These are phyloP conservation scores for Saturnia pavonia DNA, from an alignment of 2,888 invertebrate genomes.

Conservation along the genomic window DNA sequence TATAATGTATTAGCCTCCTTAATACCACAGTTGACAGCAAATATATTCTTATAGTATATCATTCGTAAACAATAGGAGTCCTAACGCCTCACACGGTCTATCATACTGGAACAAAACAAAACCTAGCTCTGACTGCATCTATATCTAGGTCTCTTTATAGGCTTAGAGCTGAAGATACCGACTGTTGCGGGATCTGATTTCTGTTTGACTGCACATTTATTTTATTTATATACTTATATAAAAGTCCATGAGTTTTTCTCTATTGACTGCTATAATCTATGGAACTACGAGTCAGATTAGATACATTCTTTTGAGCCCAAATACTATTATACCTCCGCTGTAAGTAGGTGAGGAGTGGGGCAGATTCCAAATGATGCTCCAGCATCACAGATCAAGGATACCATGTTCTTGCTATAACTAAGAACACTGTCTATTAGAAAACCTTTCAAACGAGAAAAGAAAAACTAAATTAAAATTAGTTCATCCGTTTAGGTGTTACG, in stretches of 20 bases:
- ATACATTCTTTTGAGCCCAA: background rate
- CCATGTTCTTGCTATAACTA: too few relatives aligned
- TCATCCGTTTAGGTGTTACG: too few relatives aligned
- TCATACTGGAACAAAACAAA: slow-evolving; percentile 47
- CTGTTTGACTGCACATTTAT: slow-evolving; percentile 40
- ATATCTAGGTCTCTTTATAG: slow-evolving; percentile 27
- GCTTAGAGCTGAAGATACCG: slow-evolving; percentile 11
- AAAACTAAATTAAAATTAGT: too few relatives aligned
- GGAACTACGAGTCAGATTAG: too few relatives aligned
- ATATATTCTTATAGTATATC: slow-evolving; percentile 11
- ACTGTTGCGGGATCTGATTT: background rate
- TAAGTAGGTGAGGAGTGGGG: too few relatives aligned
- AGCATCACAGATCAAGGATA: too few relatives aligned
- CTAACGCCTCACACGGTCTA: slow-evolving; percentile 33
- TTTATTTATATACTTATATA: background rate
- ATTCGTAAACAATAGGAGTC: slow-evolving; percentile 16
- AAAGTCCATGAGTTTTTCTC: too few relatives aligned
- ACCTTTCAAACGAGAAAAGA: too few relatives aligned
- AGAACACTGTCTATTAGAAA: too few relatives aligned
- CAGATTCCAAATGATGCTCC: too few relatives aligned
- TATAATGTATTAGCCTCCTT: background rate
- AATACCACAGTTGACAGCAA: slow-evolving; percentile 1
- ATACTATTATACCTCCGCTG: too few relatives aligned
- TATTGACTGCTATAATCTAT: too few relatives aligned
- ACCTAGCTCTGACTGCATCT: slow-evolving; percentile 42